These are phyloP conservation scores for Gallinago solitaria DNA, from an alignment of 2,797 vertebrate species.

Conservation along the genomic window DNA sequence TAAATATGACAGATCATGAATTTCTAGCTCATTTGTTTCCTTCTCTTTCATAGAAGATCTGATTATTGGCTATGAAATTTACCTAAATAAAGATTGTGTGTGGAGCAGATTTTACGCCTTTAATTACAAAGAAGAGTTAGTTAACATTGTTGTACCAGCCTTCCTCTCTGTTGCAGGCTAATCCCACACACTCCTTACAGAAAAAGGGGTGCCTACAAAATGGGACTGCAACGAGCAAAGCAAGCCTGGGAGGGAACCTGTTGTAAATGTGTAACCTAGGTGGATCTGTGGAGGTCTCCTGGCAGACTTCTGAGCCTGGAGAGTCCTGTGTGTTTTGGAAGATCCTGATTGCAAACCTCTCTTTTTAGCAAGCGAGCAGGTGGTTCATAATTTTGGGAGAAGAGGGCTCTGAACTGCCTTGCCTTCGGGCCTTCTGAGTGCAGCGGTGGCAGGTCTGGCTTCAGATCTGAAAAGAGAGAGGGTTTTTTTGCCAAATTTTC, in stretches of 20 bases:
- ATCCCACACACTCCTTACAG: background rate
- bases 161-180: background rate
- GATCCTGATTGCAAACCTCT: background rate
- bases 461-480: constrained; percentile 48
- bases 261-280: background rate
- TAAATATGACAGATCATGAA: constrained; percentile 33
- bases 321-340: background rate
- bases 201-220: background rate
- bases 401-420: background rate
- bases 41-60: constrained; percentile 16
- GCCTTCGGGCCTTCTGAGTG: constrained; percentile 17
- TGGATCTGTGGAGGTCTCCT: background rate
- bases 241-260: background rate
- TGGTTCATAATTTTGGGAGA: background rate
- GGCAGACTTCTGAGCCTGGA: background rate
- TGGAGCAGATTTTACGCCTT: constrained; percentile 36
- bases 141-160: background rate
- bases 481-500: constrained; percentile 61
- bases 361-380: background rate
- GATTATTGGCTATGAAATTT: constrained; percentile 8
- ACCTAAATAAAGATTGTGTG: constrained; percentile 37
- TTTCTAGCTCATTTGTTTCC: constrained; percentile 37
- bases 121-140: constrained; percentile 32
- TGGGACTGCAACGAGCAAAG: background rate
- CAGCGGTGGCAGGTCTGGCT: constrained; percentile 40